Base-by-base conservation (phyloP, 2,888 invertebrate species). In the Melinopterus prodromus region DNA sequence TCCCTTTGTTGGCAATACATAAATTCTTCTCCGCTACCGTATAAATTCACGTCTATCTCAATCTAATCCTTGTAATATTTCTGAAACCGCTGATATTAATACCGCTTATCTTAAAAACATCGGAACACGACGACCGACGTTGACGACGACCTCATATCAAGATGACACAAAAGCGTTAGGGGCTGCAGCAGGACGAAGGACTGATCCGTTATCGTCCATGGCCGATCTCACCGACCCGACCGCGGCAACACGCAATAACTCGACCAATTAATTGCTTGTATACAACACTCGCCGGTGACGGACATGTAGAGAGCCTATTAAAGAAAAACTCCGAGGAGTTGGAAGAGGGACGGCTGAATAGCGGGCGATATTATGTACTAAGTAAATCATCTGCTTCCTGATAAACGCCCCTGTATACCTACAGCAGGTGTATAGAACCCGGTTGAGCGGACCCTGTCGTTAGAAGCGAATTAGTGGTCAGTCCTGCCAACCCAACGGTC, bases 381-480 rank as follows among this genome's bases (percentile, higher is more conserved):
- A 81, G 79, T 81, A 81, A 81, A 81, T 81, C 80, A 81, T 81
- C 80, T 81, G 80, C 74, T 81, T 81, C 80, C 80, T 81, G 79
- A 81, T 81, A 70, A 79, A 70, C 77, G 79, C 80, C 79, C 75
- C 77, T 38, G 71, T 35, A 38, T 69, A 36, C 74, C 74, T 36
- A 35, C n/a, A 74, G 80, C 78, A 81, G 80, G 80, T 81, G 81
- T 78, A 77, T 71, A 16, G 37, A 15, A 37, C 35, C 74, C 35
- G 74, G 74, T 36, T 53, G 53, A 53, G 53, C 53, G 53, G 53
- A 53, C 78, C 70, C 77, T 72, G 79, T 81, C 81, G 81, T 81
- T 81, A 81, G 81, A 81, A 78, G 80, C 77, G 80, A 81, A 81
- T 81, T 81, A 81, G 81, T 78, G 81, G 81, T 81, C 80, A 81